These are phyloP conservation scores for Malurus elegans DNA, from an alignment of 2,113 vertebrate species.

Conservation along the genomic window DNA sequence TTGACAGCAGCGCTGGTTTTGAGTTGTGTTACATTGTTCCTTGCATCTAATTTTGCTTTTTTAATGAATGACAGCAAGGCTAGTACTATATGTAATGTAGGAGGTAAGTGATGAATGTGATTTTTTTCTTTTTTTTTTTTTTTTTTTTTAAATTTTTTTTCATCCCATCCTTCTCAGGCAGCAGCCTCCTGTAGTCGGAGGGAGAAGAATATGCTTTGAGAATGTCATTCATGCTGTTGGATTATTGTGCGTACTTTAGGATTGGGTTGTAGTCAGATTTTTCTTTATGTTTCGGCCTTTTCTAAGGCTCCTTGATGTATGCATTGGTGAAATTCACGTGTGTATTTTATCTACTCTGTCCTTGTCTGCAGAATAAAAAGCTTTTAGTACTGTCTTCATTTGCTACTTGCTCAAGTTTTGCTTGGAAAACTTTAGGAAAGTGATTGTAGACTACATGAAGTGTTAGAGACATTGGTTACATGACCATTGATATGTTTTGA, in stretches of 20 bases:
- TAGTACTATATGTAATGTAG: background rate
- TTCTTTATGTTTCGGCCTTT: background rate
- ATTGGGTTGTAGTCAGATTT: background rate
- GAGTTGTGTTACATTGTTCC: background rate
- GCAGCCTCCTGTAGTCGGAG: background rate
- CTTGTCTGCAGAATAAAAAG: background rate
- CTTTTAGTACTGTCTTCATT: background rate
- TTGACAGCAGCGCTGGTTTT: background rate
- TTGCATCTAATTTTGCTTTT: background rate
- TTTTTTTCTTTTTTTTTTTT: background rate
- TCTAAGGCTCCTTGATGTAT: background rate
- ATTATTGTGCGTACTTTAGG: background rate
- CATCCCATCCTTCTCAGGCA: background rate
- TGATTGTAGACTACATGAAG: background rate
- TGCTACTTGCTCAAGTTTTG: background rate
- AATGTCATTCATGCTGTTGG: background rate
- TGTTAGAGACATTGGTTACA: background rate
- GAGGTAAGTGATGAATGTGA: background rate
- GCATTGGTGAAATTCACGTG: background rate
- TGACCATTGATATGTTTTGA: background rate
- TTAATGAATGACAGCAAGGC: background rate
- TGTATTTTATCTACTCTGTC: background rate
- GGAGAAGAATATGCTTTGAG: background rate
- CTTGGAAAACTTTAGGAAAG: background rate
- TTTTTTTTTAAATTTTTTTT: background rate